A percentile compares a stretch with the other conserved stretches of the same genome.
phyloP scores from a whole-genome alignment of 2,797 vertebrate species.

The Mustela erminea region DNA sequence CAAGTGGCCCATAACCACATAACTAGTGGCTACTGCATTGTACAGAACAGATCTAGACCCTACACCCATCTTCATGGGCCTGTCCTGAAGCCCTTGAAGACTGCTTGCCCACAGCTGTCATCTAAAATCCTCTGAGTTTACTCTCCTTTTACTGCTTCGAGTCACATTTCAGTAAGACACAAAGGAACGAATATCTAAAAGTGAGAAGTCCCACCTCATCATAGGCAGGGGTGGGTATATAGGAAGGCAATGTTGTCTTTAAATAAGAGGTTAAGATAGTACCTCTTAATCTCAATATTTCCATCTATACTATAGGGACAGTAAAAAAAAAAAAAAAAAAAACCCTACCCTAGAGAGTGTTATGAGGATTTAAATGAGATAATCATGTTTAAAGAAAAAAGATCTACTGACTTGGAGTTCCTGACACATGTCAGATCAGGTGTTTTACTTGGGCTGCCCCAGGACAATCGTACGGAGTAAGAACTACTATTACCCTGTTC shows the following conservation, averaged over 20 bases:
- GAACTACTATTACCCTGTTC: not conserved
- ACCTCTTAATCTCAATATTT: not conserved
- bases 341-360: not conserved
- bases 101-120: not conserved
- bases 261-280: not conserved
- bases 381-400: not conserved
- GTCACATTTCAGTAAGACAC: not conserved
- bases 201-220: not conserved
- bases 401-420: not conserved
- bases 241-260: not conserved
- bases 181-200: slow-evolving; percentile 30
- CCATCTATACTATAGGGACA: not conserved
- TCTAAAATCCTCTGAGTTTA: not conserved
- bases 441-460: not conserved
- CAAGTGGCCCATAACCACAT: not conserved
- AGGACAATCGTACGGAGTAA: not conserved
- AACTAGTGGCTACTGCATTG: not conserved
- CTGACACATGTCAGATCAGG: too few species aligned
- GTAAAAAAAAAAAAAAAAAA: not conserved
- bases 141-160: not conserved
- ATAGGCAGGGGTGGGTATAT: too few species aligned
- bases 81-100: not conserved
- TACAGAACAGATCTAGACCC: not conserved
- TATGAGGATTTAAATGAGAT: not conserved
- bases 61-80: not conserved